These are phyloP conservation scores for Halichoerus grypus DNA, from an alignment of 2,113 vertebrate genomes.

Conservation along the genomic window DNA sequence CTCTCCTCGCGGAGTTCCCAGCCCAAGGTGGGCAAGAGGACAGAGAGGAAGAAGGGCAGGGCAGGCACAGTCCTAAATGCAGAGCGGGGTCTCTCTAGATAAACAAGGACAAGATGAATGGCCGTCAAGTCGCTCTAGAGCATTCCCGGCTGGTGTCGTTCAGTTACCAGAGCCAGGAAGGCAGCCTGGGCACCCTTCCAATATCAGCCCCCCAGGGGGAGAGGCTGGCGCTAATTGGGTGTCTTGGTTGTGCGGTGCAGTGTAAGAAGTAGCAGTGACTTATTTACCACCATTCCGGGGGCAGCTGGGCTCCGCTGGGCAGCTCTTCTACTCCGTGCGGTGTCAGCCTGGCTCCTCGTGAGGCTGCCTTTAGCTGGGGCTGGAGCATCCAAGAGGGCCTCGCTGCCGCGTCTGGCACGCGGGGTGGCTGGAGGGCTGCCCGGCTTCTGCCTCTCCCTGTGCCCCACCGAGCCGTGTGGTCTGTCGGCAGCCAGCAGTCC, in stretches of 20 bases:
- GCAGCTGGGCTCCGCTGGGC: background rate
- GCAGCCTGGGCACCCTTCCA: background rate
- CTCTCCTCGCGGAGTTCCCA: background rate
- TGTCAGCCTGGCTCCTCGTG: background rate
- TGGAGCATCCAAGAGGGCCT: background rate
- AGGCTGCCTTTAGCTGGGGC: background rate
- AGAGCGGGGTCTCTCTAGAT: background rate
- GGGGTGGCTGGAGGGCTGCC: background rate
- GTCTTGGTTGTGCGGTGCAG: background rate
- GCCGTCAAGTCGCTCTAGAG: background rate
- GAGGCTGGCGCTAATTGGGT: background rate
- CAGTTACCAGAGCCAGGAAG: background rate
- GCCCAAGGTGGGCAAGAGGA: background rate
- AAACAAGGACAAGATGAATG: background rate
- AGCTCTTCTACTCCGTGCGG: rapidly evolving
- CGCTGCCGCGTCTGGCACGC: background rate
- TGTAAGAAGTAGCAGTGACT: background rate
- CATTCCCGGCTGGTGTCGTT: background rate
- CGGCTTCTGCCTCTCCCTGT: rapidly evolving
- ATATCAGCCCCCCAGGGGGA: background rate
- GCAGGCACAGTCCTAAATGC: background rate
- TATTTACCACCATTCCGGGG: background rate
- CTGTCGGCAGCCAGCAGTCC: background rate
- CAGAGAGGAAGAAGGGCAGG: background rate
- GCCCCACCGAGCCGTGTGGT: background rate